Evolutionary conservation across 1,140 invertebrate genomes (phyloP), one percentile per base, ranked within the genome.

Genomic region (Drosophila busckii): DNA sequence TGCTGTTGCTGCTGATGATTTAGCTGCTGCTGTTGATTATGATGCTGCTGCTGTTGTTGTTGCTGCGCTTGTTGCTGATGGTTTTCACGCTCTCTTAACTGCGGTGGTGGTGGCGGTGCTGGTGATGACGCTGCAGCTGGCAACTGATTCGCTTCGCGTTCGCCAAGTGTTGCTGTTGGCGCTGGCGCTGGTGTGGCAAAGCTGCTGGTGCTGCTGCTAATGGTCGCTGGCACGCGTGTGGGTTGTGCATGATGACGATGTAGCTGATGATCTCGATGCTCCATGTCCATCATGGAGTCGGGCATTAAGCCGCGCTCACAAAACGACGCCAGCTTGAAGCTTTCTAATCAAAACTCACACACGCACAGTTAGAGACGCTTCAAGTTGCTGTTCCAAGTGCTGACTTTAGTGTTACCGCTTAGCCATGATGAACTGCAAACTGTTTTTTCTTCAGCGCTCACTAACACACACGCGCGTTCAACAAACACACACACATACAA

Each of bases 261-360:
- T 29, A 82, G 38, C 38, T 80, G 73, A 41, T 80, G 73, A 66
- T 78, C 73, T 35, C 73, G 68, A 53, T 80, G 73, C 68, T 80
- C 73, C 73, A 80, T 80, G 25, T 80, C 73, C 75, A 80, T 80
- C 73, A 80, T 80, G 45, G 73, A 80, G 23, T 80, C 73, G 29
- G 73, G 73, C 73, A 80, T 80, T 12, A 80, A 69, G 64, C 73
- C 73, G 59, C 73, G 73, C 46, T 80, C 73, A 44, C 73, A 80
- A 69, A 80, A 80, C 68, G 73, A 80, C 46, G 73, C 73, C 73
- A 80, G 64, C n/a, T n/a, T n/a, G n/a, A n/a, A n/a, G n/a, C n/a
- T n/a, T n/a, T n/a, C n/a, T n/a, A n/a, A n/a, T n/a, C n/a, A n/a
- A n/a, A n/a, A n/a, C n/a, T n/a, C n/a, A n/a, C n/a, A n/a, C n/a